These are phyloP conservation scores for Troides aeacus DNA, from an alignment of 2,888 invertebrate genomes.

Conservation along the genomic window DNA sequence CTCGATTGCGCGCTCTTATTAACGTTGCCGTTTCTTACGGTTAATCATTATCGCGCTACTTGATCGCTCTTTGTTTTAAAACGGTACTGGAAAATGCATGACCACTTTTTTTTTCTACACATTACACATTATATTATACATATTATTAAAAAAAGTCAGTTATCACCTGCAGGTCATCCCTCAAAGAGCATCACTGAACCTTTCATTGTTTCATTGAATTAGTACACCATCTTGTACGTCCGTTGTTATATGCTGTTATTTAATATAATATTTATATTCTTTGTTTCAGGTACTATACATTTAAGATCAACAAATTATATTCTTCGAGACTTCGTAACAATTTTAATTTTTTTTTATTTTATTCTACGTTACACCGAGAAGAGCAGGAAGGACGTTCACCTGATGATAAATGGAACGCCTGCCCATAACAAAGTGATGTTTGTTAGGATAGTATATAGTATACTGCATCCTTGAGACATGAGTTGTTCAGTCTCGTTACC, in stretches of 20 bases:
- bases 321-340: background rate
- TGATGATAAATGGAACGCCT: too few relatives aligned
- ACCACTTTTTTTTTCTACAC: background rate
- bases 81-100: constrained; percentile 3
- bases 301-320: background rate
- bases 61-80: constrained; percentile 6
- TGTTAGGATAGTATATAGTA: too few relatives aligned
- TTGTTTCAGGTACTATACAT: background rate
- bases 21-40: constrained; percentile 13
- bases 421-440: too few relatives aligned
- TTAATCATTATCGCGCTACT: constrained; percentile 7
- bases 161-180: background rate
- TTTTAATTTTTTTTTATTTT: background rate
- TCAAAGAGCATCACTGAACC: background rate
- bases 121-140: background rate
- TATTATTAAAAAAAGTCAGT: background rate
- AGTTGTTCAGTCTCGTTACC: too few relatives aligned
- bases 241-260: background rate
- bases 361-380: too few relatives aligned
- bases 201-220: background rate
- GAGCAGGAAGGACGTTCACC: too few relatives aligned
- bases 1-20: constrained; percentile 3
- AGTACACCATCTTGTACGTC: too few relatives aligned
- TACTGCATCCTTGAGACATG: too few relatives aligned
- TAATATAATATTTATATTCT: background rate